Percentiles rank a stretch among this genome's conserved stretches.
These are phyloP conservation scores for Chunga burmeisteri DNA, from an alignment of 2,113 vertebrate species.

Conservation along the genomic window DNA sequence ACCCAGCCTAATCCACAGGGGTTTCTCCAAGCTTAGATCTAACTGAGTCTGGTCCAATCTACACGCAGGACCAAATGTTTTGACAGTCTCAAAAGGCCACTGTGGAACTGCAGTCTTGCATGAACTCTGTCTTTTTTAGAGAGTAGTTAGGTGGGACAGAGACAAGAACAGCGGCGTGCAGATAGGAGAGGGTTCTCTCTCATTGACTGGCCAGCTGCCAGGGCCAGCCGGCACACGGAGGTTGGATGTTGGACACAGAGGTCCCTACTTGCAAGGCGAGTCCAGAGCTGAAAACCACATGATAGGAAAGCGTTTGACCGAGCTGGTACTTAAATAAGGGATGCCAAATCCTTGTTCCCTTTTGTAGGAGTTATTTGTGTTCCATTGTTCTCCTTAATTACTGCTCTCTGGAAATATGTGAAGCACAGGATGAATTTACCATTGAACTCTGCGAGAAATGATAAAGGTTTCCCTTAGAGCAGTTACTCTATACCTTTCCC, in stretches of 20 bases:
- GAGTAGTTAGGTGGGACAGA: neutral
- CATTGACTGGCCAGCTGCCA: neutral
- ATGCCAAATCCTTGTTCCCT: neutral
- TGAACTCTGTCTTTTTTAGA: neutral
- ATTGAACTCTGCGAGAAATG: neutral
- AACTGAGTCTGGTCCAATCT: neutral
- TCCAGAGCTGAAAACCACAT: slow-evolving; percentile 7
- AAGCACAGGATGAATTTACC: neutral
- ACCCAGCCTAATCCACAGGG: neutral
- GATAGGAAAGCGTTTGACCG: neutral
- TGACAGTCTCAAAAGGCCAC: neutral
- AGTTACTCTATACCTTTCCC: neutral
- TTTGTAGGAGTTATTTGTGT: neutral
- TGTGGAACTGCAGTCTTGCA: neutral
- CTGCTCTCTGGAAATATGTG: neutral
- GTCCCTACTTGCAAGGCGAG: neutral
- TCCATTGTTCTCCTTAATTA: slow-evolving; percentile 42
- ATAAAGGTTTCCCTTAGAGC: neutral
- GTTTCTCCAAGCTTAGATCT: neutral
- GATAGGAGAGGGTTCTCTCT: neutral
- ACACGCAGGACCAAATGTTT: neutral
- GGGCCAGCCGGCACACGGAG: neutral
- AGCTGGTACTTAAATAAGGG: neutral
- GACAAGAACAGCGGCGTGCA: neutral
- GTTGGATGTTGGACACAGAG: neutral